These are phyloP conservation scores for Nesoenas mayeri DNA, from an alignment of 2,113 vertebrate species.

Conservation along the genomic window DNA sequence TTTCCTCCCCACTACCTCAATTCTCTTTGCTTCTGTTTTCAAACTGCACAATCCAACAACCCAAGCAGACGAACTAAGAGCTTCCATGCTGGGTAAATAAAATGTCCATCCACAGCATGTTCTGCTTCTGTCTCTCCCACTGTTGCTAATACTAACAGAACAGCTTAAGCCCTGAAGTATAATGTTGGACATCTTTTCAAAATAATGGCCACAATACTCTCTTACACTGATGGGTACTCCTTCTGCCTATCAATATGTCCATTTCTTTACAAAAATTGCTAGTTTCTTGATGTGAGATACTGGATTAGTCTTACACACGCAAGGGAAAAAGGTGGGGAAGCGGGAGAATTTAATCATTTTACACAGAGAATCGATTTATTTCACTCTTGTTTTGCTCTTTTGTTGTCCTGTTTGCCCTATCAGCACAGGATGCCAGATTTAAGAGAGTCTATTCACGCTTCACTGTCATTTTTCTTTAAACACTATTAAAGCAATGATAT, in stretches of 20 bases:
- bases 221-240: not conserved
- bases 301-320: not conserved
- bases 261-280: not conserved
- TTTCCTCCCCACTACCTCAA: not conserved
- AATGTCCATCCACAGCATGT: not conserved
- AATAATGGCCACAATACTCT: not conserved
- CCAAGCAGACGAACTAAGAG: not conserved
- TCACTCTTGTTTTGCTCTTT: not conserved
- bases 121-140: not conserved
- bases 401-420: not conserved
- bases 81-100: not conserved
- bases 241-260: not conserved
- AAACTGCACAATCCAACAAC: not conserved
- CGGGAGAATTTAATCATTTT: not conserved
- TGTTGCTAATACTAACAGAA: not conserved
- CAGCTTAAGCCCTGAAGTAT: not conserved
- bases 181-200: not conserved
- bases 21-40: not conserved
- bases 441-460: not conserved
- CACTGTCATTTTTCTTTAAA: slow-evolving; percentile 21
- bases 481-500: not conserved
- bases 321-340: not conserved
- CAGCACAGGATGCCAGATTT: not conserved
- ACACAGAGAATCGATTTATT: not conserved
- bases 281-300: not conserved